These are phyloP conservation scores for Drosophila anomelani DNA, from an alignment of 2,888 invertebrate species.

Conservation along the genomic window DNA sequence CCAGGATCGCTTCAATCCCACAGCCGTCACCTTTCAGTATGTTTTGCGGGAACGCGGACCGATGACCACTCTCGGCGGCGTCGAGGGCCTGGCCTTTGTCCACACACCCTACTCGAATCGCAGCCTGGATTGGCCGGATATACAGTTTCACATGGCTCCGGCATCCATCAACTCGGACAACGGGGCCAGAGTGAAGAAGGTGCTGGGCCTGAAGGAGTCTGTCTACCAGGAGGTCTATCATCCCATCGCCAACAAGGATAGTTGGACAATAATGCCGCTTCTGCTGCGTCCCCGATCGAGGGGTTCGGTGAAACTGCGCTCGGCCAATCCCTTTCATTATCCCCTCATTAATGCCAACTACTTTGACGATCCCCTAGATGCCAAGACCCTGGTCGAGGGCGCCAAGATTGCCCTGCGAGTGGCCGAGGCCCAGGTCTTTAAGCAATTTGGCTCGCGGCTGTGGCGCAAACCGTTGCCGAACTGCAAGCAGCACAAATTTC, in stretches of 20 bases:
- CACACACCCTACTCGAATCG: conserved; percentile 93
- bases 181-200: conserved; percentile 90
- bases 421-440: conserved; percentile 91
- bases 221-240: conserved; percentile 92
- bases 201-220: conserved; percentile 91
- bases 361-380: conserved; percentile 91
- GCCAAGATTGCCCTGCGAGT: conserved; percentile 90
- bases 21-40: conserved; percentile 92
- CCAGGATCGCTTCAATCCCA: conserved; percentile 91
- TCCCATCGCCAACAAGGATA: conserved; percentile 90
- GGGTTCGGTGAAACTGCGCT: conserved; percentile 90
- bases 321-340: conserved; percentile 93
- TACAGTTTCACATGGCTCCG: conserved; percentile 97
- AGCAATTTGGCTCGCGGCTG: conserved; percentile 91
- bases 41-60: conserved; percentile 92
- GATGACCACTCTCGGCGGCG: conserved; percentile 94
- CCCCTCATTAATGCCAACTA: conserved; percentile 97
- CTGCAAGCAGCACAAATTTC: conserved; percentile 90
- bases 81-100: conserved; percentile 94
- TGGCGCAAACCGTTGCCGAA: conserved; percentile 92
- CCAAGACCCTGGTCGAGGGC: conserved; percentile 93
- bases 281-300: conserved; percentile 91
- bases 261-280: conserved; percentile 94
- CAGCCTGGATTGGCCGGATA: conserved; percentile 92
- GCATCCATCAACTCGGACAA: conserved; percentile 93